These are phyloP conservation scores for Acrocera orbiculus DNA, from an alignment of 2,888 invertebrate genomes.

Conservation along the genomic window DNA sequence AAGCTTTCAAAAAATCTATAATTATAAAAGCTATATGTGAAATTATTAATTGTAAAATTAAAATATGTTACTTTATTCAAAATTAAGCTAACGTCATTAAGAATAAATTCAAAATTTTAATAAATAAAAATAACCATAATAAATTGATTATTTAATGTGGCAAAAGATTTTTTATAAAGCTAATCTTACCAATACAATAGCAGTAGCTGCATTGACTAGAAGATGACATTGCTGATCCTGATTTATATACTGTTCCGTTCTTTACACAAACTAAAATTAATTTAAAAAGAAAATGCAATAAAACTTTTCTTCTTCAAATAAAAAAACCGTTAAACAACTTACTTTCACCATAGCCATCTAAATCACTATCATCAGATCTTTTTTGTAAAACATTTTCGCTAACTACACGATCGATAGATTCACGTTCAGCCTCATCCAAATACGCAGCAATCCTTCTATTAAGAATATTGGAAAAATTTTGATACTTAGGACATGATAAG, in stretches of 20 bases:
- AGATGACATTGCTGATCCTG: conserved; percentile 58
- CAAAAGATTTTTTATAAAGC: not conserved
- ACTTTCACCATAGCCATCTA: conserved; percentile 20
- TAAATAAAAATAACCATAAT: not conserved
- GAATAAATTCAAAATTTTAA: too few species aligned
- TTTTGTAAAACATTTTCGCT: conserved; percentile 25
- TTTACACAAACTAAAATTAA: conserved; percentile 22
- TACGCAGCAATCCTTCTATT: conserved; percentile 26
- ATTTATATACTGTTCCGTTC: conserved; percentile 28
- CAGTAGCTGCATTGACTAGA: conserved; percentile 70
- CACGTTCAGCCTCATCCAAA: conserved; percentile 25
- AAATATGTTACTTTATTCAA: too few species aligned
- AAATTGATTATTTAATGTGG: not conserved
- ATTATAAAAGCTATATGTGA: too few species aligned
- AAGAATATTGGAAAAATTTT: conserved; percentile 23
- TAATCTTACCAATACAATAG: conserved; percentile 51
- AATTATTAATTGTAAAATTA: too few species aligned
- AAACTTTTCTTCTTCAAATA: too few species aligned
- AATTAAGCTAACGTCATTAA: too few species aligned
- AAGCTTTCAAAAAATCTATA: too few species aligned
- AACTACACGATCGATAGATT: conserved; percentile 28
- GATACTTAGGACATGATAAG: conserved; percentile 51
- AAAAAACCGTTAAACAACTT: too few species aligned
- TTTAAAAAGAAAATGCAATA: not conserved
- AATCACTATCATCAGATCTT: conserved; percentile 27